These are phyloP conservation scores for Hypomecis atomaria DNA, from an alignment of 2,888 invertebrate genomes.

Conservation along the genomic window DNA sequence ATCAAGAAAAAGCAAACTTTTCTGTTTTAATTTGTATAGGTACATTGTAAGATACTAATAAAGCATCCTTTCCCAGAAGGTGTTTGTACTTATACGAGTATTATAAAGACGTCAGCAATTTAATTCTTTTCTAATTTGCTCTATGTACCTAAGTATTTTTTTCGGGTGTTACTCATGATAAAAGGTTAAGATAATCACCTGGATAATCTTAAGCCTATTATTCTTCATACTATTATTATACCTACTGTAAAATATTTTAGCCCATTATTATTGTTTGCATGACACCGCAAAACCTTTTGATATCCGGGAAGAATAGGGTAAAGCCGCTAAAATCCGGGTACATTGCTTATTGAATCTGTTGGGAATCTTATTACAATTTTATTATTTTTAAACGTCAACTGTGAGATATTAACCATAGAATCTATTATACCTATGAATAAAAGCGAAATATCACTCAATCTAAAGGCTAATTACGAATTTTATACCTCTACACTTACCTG, in stretches of 20 bases:
- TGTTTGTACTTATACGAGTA: no score
- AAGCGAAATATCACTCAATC: no score
- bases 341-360: slow-evolving; percentile 17
- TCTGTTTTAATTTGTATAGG: no score
- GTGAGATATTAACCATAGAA: neutral
- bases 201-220: neutral
- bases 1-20: no score
- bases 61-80: no score
- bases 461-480: no score
- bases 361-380: slow-evolving; percentile 18
- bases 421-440: neutral
- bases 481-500: no score
- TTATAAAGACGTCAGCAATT: no score
- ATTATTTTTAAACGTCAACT: slow-evolving; percentile 12
- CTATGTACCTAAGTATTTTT: no score
- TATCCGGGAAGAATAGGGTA: slow-evolving; percentile 19
- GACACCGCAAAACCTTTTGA: slow-evolving; percentile 25
- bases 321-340: slow-evolving; percentile 21
- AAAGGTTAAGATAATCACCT: neutral
- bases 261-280: slow-evolving; percentile 22
- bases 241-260: neutral
- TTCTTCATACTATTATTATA: neutral
- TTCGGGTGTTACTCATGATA: no score
- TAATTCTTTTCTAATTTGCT: no score
- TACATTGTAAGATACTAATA: no score